These are phyloP conservation scores for Poeciliopsis paucimaculata DNA, from an alignment of 2,797 vertebrate species.

Conservation along the genomic window DNA sequence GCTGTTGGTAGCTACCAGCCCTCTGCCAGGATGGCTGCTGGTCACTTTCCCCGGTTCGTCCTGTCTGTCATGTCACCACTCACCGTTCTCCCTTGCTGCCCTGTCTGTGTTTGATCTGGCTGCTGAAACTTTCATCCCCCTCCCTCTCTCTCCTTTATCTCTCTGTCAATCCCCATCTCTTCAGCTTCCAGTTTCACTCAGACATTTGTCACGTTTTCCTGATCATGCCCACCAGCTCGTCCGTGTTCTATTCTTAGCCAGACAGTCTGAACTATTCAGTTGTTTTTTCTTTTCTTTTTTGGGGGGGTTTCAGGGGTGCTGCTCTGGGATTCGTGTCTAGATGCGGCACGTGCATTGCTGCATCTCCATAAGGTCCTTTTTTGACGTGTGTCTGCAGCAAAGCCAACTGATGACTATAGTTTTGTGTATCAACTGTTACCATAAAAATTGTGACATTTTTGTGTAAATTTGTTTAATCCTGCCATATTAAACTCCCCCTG, in stretches of 20 bases:
- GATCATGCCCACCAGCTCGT: constrained; percentile 38
- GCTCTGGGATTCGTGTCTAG: not conserved
- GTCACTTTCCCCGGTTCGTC: constrained; percentile 28
- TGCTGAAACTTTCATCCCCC: constrained; percentile 45
- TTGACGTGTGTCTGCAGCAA: not conserved
- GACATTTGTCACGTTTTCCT: constrained; percentile 49
- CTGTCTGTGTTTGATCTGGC: constrained; percentile 31
- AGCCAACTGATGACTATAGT: not conserved
- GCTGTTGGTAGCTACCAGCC: constrained; percentile 48
- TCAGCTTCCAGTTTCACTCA: constrained; percentile 43
- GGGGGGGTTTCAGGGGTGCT: constrained; percentile 7
- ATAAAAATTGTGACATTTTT: not conserved
- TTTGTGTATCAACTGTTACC: not conserved
- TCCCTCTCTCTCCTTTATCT: constrained; percentile 26
- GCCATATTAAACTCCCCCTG: not conserved
- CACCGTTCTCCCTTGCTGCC: constrained; percentile 16
- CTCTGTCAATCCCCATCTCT: constrained; percentile 45
- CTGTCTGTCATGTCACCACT: constrained; percentile 22
- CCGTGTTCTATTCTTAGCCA: constrained; percentile 51
- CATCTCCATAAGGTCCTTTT: not conserved
- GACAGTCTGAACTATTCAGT: constrained; percentile 28
- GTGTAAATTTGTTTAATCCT: not conserved
- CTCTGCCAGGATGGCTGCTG: constrained; percentile 19
- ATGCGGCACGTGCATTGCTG: not conserved
- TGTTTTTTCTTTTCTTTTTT: constrained; percentile 16